Evolutionary conservation across 2,888 invertebrate species (phyloP), one percentile per base, ranked within the genome.

Genomic region (Cheilosia vulpina): DNA sequence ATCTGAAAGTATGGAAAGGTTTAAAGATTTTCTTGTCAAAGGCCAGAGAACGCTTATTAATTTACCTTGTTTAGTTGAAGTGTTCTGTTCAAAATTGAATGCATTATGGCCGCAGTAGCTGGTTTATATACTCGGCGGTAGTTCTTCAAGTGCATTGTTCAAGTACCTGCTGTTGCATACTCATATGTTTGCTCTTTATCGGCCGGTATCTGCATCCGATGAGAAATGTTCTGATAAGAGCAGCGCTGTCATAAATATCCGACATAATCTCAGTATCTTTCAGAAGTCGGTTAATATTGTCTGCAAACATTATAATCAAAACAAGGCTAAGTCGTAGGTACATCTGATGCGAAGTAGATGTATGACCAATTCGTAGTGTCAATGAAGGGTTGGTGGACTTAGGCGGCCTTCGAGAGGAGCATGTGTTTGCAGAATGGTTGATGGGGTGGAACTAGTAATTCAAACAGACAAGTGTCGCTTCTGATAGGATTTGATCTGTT

Each of bases 61-160:
- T 11, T 2, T 47, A 82, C 82, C 55, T 73, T 83, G 50, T 41
- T 21, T 17, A 57, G 47, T 31, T 47, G 41, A 27, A 60, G 11
- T 60, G 45, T 58, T 27, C 21, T 78, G 50, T 73, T 31, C 13
- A 31, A 53, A 62, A 52, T 69, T 62, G 52, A 1, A 63, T 83
- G 17, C 2, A 13, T 47, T 65, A 2, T 15, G 15, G 15, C 27
- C 19, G 13, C 15, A 15, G 15, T 13, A n/a, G 38, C 13, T 21
- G 57, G 62, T 31, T 83, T 83, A 73, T 83, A 83, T 83, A 83
- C 55, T 50, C 50, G 13, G 0, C 0, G 34, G 17, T 13, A n/a
- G 50, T n/a, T 62, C 27, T 24, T 53, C 41, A 34, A 17, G 21
- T 58, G 52, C 52, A 66, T 21, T 21, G 27, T 45, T 62, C 38